These are phyloP conservation scores for Globodera rostochiensis DNA, from an alignment of 1,140 invertebrate genomes.

Conservation along the genomic window DNA sequence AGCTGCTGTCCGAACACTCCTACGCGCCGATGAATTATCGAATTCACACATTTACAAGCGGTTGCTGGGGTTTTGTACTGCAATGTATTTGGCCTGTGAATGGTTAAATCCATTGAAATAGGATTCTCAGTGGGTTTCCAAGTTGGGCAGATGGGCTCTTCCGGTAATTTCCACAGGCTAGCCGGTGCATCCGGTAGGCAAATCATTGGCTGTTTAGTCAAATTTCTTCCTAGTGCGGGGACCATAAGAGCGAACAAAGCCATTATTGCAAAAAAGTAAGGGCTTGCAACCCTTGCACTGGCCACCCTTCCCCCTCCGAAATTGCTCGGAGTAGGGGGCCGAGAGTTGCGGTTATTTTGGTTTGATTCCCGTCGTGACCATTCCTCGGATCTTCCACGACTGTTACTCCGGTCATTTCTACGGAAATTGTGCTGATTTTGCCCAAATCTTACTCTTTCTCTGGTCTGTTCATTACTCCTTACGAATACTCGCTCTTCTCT, in stretches of 20 bases:
- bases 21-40: neutral
- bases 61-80: constrained; percentile 7
- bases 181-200: neutral
- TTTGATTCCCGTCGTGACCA: neutral
- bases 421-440: neutral
- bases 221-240: too few relatives aligned
- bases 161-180: neutral
- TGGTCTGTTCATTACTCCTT: neutral
- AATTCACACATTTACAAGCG: neutral
- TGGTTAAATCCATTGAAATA: neutral
- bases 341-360: neutral
- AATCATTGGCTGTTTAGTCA: neutral
- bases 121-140: neutral
- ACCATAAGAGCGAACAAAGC: too few relatives aligned
- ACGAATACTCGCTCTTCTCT: neutral
- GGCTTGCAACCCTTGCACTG: neutral
- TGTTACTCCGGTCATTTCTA: neutral
- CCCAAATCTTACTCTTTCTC: neutral
- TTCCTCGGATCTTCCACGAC: too few relatives aligned
- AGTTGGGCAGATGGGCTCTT: neutral
- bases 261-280: neutral
- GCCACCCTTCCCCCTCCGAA: too few relatives aligned
- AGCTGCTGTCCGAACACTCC: neutral
- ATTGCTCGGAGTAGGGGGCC: neutral
- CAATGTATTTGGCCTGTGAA: neutral